Conservation (phyloP, 2,113 vertebrate species). For the Lontra canadensis region DNA sequence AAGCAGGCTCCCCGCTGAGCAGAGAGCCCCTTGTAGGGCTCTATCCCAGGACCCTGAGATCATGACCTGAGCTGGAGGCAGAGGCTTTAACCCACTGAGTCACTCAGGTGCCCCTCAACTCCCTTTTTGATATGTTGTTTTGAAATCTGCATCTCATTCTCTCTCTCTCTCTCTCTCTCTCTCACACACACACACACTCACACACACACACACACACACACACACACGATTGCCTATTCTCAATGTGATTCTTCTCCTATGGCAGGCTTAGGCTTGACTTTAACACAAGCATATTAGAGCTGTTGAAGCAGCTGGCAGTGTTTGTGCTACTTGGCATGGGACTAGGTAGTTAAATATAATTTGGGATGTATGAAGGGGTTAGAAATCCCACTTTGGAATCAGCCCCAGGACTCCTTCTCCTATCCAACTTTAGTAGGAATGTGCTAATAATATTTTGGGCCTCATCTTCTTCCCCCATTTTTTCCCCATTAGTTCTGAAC, state of each 20-base stretch:
- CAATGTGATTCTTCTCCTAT: background rate
- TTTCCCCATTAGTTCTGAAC: background rate
- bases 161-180: no score
- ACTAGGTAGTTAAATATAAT: background rate
- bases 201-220: background rate
- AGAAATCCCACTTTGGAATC: background rate
- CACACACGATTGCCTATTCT: background rate
- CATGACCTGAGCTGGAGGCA: no score
- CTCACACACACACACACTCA: no score
- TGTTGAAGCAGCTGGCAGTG: background rate
- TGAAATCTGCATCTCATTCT: background rate
- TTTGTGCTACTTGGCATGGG: background rate
- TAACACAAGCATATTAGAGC: background rate
- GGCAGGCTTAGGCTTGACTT: background rate
- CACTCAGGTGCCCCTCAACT: background rate
- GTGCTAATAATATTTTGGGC: background rate
- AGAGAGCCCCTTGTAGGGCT: no score
- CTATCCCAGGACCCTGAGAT: no score
- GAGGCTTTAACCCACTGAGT: no score
- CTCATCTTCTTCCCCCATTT: background rate
- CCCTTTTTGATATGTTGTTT: background rate
- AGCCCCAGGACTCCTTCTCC: background rate
- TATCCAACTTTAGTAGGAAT: background rate
- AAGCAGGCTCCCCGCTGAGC: no score
- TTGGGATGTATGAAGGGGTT: background rate